A percentile compares a stretch with the other conserved stretches of the same genome.
phyloP scores from a whole-genome alignment of 2,797 vertebrate genomes.

The Somateria mollissima region DNA sequence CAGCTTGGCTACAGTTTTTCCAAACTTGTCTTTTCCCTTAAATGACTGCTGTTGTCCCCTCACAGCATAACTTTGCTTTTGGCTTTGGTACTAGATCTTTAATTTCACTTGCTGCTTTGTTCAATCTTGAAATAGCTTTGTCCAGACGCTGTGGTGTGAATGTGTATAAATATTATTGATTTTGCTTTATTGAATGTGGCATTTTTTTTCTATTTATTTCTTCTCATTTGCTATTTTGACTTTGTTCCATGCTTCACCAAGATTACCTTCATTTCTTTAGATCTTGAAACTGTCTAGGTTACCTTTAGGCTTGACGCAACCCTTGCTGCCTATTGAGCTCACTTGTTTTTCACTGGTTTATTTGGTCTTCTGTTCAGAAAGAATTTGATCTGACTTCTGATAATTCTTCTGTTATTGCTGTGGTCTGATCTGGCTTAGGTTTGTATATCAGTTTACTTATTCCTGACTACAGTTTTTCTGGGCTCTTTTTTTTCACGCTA shows the following conservation, averaged over 20 bases:
- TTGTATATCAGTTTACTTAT: not conserved
- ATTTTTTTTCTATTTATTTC: not conserved
- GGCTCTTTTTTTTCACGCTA: not conserved
- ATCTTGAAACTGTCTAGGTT: not conserved
- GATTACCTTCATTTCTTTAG: not conserved
- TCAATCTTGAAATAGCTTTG: not conserved
- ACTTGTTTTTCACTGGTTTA: not conserved
- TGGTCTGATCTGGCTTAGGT: slow-evolving; percentile 11
- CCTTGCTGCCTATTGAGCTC: not conserved
- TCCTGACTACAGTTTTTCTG: not conserved
- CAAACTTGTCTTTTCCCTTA: not conserved
- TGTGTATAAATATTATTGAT: not conserved
- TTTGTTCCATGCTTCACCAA: not conserved
- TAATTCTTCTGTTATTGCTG: slow-evolving; percentile 13
- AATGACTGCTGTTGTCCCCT: not conserved
- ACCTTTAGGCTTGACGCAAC: not conserved
- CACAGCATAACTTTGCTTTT: not conserved
- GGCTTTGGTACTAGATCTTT: not conserved
- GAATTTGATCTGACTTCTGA: not conserved
- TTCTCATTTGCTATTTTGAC: not conserved
- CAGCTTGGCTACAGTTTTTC: not conserved
- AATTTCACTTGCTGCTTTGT: not conserved
- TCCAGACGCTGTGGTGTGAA: not conserved
- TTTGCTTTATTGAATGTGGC: not conserved
- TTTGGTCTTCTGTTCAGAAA: not conserved